Evolutionary conservation across 2,888 invertebrate genomes (phyloP).

Genomic region (Anthophora plumipes): DNA sequence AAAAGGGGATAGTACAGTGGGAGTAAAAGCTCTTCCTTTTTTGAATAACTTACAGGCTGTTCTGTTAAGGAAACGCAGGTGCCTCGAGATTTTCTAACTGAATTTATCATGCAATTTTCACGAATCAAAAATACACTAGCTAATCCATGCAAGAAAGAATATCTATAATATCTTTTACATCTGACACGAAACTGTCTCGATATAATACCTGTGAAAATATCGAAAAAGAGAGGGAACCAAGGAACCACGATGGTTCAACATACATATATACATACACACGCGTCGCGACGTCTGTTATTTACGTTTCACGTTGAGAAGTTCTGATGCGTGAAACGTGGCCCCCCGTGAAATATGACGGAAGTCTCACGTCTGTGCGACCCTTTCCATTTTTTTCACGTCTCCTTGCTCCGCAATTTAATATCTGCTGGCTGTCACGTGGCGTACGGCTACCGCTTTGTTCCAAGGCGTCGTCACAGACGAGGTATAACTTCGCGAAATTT

Average conservation of each 20-base stretch:
- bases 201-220: not conserved
- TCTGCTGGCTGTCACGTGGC: conserved; percentile 52
- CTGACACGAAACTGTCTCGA: not conserved
- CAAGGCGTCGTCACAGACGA: conserved; percentile 49
- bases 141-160: conserved; percentile 26
- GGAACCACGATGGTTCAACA: too few relatives aligned
- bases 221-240: too few relatives aligned
- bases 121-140: conserved; percentile 2
- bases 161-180: not conserved
- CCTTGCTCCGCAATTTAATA: conserved; percentile 65
- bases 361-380: conserved; percentile 33
- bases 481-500: conserved; percentile 54
- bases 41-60: conserved; percentile 59
- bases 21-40: conserved; percentile 49
- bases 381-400: conserved; percentile 45
- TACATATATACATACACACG: not conserved
- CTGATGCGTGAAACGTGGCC: conserved; percentile 71
- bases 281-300: conserved; percentile 64
- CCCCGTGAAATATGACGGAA: conserved; percentile 68
- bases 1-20: conserved; percentile 52
- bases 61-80: conserved; percentile 35
- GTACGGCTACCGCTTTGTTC: conserved; percentile 44
- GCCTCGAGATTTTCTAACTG: conserved; percentile 44
- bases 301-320: conserved; percentile 66
- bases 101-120: conserved; percentile 57